phyloP scores from a whole-genome alignment of 2,888 invertebrate genomes.

The Amphipoea lucens region DNA sequence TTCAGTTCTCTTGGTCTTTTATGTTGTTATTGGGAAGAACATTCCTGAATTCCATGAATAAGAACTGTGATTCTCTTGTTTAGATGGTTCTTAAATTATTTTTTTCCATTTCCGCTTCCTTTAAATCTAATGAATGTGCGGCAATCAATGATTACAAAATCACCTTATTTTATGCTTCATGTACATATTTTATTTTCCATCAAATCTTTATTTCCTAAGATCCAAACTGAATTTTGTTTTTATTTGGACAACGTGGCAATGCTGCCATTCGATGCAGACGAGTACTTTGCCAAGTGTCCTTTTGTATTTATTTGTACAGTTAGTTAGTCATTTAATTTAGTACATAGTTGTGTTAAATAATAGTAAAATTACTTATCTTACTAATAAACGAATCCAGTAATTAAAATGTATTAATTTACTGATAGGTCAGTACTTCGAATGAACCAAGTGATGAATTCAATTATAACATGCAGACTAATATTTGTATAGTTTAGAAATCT shows the following conservation, averaged over 20 bases:
- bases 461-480: not conserved
- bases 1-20: constrained; percentile 34
- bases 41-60: constrained; percentile 7
- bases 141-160: not conserved
- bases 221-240: too few relatives aligned
- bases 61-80: not conserved
- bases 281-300: too few relatives aligned
- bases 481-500: not conserved
- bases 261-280: too few relatives aligned
- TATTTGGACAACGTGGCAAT: too few relatives aligned
- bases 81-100: not conserved
- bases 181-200: not conserved
- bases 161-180: not conserved
- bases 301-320: too few relatives aligned
- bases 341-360: too few relatives aligned
- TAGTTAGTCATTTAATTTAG: too few relatives aligned
- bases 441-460: not conserved
- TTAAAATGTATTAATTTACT: not conserved
- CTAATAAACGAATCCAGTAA: too few relatives aligned
- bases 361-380: too few relatives aligned
- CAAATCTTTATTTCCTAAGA: not conserved
- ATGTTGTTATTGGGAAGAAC: constrained; percentile 19
- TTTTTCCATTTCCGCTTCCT: not conserved
- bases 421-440: not conserved
- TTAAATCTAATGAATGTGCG: not conserved